Evolutionary conservation across 2,888 invertebrate species (phyloP).

Genomic region (Cotesia congregata): DNA sequence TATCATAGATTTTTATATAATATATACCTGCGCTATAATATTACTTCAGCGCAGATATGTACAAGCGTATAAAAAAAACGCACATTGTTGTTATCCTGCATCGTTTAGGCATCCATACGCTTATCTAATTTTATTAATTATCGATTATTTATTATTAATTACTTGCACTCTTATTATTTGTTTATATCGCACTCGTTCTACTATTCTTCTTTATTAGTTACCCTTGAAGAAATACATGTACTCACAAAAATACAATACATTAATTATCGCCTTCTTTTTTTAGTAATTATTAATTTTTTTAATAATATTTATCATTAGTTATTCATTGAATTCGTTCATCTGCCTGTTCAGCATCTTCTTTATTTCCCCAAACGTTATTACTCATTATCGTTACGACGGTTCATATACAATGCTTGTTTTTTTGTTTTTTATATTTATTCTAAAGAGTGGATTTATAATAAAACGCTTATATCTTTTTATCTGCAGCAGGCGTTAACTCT

Average conservation of each 20-base stretch:
- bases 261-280: slow-evolving; percentile 40
- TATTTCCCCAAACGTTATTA: neutral
- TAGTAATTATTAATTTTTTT: slow-evolving; percentile 11
- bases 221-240: slow-evolving; percentile 41
- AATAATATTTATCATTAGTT: slow-evolving; percentile 31
- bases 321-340: slow-evolving; percentile 15
- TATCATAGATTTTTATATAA: slow-evolving; percentile 38
- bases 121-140: slow-evolving; percentile 21
- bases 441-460: slow-evolving; percentile 24
- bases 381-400: slow-evolving; percentile 43
- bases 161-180: slow-evolving; percentile 17
- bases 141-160: slow-evolving; percentile 15
- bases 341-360: slow-evolving; percentile 18
- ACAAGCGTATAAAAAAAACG: slow-evolving; percentile 45
- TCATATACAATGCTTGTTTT: slow-evolving; percentile 44
- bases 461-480: slow-evolving; percentile 8
- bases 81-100: slow-evolving; percentile 43
- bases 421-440: neutral
- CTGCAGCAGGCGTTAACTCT: slow-evolving; percentile 26
- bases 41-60: slow-evolving; percentile 39
- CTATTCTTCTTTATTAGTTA: slow-evolving; percentile 41
- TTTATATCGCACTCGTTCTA: slow-evolving; percentile 38
- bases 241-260: slow-evolving; percentile 57
- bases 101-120: slow-evolving; percentile 2
- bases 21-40: slow-evolving; percentile 16